These are phyloP conservation scores for Plebejus argus DNA, from an alignment of 2,888 invertebrate species.

Conservation along the genomic window DNA sequence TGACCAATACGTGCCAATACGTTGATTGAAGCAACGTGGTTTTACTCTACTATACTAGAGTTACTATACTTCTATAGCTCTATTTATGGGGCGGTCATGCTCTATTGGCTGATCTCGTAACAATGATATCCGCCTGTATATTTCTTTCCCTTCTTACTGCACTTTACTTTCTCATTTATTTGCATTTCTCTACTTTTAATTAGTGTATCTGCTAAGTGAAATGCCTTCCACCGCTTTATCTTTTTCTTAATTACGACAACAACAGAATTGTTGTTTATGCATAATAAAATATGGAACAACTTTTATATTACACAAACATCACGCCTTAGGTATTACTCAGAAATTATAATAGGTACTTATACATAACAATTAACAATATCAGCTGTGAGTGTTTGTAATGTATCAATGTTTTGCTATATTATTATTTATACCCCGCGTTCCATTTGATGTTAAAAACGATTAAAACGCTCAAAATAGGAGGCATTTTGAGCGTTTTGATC, in stretches of 20 bases:
- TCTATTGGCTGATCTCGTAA: slow-evolving; percentile 62
- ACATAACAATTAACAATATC: neutral
- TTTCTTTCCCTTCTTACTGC: slow-evolving; percentile 53
- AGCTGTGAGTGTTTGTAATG: neutral
- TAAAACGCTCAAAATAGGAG: too few species aligned
- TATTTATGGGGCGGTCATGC: slow-evolving; percentile 52
- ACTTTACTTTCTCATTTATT: slow-evolving; percentile 29
- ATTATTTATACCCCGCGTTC: too few species aligned
- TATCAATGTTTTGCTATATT: neutral
- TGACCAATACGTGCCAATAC: too few species aligned
- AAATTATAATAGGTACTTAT: neutral
- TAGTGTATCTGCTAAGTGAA: neutral
- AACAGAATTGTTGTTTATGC: slow-evolving; percentile 1
- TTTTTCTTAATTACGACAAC: neutral
- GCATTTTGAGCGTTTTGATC: too few species aligned
- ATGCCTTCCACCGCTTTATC: neutral
- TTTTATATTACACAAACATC: neutral
- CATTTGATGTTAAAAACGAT: too few species aligned
- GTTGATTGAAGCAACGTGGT: slow-evolving; percentile 28
- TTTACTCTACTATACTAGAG: neutral
- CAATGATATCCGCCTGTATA: slow-evolving; percentile 51
- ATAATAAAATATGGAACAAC: neutral
- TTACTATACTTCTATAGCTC: neutral
- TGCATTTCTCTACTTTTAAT: slow-evolving; percentile 6
- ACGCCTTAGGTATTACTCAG: neutral